phyloP scores from a whole-genome alignment of 2,797 vertebrate genomes.

The Xyrichtys novacula region DNA sequence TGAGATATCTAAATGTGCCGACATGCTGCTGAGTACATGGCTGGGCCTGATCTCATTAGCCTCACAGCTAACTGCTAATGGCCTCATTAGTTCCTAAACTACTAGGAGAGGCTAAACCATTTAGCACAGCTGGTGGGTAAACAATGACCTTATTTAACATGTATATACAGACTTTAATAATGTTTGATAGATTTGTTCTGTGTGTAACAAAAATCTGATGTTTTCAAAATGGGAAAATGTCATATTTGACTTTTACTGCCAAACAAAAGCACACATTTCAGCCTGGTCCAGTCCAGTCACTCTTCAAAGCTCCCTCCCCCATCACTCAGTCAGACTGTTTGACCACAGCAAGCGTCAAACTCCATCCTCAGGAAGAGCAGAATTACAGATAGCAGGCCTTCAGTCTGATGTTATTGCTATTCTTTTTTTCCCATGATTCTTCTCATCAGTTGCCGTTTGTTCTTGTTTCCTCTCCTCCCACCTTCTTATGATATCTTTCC shows the following conservation, averaged over 20 bases:
- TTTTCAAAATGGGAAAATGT: not conserved
- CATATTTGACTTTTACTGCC: not conserved
- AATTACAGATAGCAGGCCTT: conserved; percentile 63
- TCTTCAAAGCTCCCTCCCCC: conserved; percentile 1
- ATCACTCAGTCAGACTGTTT: conserved; percentile 54
- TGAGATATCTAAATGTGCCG: conserved; percentile 30
- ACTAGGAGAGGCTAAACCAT: conserved; percentile 48
- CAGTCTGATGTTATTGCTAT: conserved; percentile 47
- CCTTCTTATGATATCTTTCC: conserved; percentile 53
- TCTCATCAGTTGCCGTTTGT: conserved; percentile 41
- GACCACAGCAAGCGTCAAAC: conserved; percentile 59
- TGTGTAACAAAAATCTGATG: not conserved
- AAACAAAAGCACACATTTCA: not conserved
- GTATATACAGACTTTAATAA: conserved; percentile 19
- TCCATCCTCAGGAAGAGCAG: conserved; percentile 65
- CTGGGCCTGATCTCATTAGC: conserved; percentile 73
- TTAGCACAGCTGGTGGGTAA: conserved; percentile 42
- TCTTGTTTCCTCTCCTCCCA: conserved; percentile 58
- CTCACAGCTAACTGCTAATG: conserved; percentile 58
- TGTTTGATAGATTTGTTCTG: conserved; percentile 10
- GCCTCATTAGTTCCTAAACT: conserved; percentile 53
- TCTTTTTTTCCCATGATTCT: conserved; percentile 64
- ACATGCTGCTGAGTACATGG: conserved; percentile 25
- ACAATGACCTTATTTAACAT: conserved; percentile 20
- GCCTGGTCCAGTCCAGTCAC: conserved; percentile 2